A percentile compares a stretch with the other conserved stretches of the same genome.
These are phyloP conservation scores for Lordiphosa fenestrarum DNA, from an alignment of 2,888 invertebrate genomes.

Conservation along the genomic window DNA sequence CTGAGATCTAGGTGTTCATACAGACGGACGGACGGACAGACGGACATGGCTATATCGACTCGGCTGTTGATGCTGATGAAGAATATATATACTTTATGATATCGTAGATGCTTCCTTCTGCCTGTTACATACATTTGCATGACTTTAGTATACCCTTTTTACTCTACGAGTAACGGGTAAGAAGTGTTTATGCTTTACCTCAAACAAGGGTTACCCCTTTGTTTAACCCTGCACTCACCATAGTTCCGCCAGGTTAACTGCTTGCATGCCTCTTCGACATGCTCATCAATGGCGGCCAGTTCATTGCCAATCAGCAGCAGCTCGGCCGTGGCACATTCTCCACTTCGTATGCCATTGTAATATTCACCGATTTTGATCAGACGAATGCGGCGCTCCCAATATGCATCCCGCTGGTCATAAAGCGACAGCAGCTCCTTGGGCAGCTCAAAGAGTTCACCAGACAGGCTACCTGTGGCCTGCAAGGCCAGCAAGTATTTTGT, in stretches of 20 bases:
- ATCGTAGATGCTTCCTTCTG: too few relatives aligned
- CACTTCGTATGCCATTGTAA: conserved; percentile 90
- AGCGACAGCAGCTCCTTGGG: conserved; percentile 61
- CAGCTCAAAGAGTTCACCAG: conserved; percentile 54
- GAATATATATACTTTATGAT: too few relatives aligned
- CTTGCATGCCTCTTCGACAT: conserved; percentile 85
- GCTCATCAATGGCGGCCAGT: conserved; percentile 86
- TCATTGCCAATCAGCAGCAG: conserved; percentile 89
- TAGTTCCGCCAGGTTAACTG: conserved; percentile 90
- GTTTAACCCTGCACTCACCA: conserved; percentile 82
- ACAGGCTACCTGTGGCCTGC: conserved; percentile 48
- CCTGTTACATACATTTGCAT: too few relatives aligned
- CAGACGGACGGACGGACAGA: too few relatives aligned
- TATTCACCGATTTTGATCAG: conserved; percentile 85
- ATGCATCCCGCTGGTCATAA: conserved; percentile 67
- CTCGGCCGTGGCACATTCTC: conserved; percentile 86
- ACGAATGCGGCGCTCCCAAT: conserved; percentile 78
- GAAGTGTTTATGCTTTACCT: too few relatives aligned
- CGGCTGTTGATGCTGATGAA: too few relatives aligned
- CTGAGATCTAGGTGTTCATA: too few relatives aligned
- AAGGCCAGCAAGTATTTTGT: conserved; percentile 89
- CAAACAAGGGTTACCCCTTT: too few relatives aligned
- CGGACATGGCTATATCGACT: too few relatives aligned
- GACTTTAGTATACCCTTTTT: too few relatives aligned
- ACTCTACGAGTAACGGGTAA: too few relatives aligned